Evolutionary conservation across 2,888 invertebrate genomes (phyloP).

Genomic region (Stenotaenia linearis): DNA sequence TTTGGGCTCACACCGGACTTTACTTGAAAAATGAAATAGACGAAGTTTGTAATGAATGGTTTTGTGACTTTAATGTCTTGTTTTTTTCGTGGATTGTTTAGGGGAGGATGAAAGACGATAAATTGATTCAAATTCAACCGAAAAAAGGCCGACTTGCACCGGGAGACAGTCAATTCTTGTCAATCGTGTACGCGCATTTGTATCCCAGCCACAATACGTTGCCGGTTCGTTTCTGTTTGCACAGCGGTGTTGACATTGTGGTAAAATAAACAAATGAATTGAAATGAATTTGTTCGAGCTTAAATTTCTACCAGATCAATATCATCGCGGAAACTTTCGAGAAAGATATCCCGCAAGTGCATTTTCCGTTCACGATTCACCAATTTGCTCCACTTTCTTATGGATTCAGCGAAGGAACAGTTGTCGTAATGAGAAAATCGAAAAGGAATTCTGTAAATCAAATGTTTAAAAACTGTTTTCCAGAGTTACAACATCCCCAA

Average conservation of each 20-base stretch:
- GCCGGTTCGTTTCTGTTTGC: constrained; percentile 5
- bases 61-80: too few relatives aligned
- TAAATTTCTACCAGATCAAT: background rate
- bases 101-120: constrained; percentile 27
- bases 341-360: background rate
- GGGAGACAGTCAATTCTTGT: background rate
- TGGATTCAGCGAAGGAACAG: constrained; percentile 18
- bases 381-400: background rate
- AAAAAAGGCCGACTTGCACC: background rate
- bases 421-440: background rate
- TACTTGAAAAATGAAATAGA: background rate
- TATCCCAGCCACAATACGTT: constrained; percentile 2
- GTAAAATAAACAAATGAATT: background rate
- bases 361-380: constrained; percentile 19
- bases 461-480: background rate
- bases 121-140: constrained; percentile 11
- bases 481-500: constrained; percentile 28
- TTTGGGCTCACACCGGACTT: constrained; percentile 22
- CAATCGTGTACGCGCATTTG: background rate
- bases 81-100: too few relatives aligned
- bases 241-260: constrained; percentile 8
- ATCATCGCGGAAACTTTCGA: constrained; percentile 8
- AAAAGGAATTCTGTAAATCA: background rate
- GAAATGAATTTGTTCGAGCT: background rate
- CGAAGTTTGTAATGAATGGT: too few relatives aligned